These are phyloP conservation scores for Amblyopsis hoosieri DNA, from an alignment of 2,797 vertebrate species.

Conservation along the genomic window DNA sequence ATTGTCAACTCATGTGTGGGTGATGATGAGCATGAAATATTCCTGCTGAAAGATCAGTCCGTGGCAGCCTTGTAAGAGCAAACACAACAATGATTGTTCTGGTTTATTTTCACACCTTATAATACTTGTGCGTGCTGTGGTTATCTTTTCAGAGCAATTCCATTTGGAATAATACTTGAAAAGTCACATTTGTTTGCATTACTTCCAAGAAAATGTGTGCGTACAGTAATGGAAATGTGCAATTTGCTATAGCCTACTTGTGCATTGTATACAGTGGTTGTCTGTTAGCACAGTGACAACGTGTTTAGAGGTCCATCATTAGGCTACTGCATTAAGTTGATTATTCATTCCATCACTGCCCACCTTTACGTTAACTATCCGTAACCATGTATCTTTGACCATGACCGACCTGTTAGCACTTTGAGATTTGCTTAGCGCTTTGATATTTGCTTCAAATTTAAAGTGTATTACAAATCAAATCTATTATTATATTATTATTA, in stretches of 20 bases:
- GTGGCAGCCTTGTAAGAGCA: too few relatives aligned
- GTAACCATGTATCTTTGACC: conserved; percentile 23
- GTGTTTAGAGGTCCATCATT: background rate
- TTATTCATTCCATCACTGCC: conserved; percentile 19
- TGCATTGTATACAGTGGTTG: conserved; percentile 2
- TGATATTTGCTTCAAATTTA: too few relatives aligned
- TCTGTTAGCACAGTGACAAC: conserved; percentile 12
- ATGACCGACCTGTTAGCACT: background rate
- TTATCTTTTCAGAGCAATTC: conserved; percentile 28
- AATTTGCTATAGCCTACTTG: background rate
- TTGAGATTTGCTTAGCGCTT: too few relatives aligned
- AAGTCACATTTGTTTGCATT: conserved; percentile 39
- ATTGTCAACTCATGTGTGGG: too few relatives aligned
- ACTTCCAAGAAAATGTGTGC: background rate
- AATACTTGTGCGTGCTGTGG: conserved; percentile 1
- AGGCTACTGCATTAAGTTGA: conserved; percentile 13
- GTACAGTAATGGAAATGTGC: conserved; percentile 12
- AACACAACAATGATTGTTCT: too few relatives aligned
- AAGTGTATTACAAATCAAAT: too few relatives aligned
- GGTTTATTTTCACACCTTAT: background rate
- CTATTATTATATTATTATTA: too few relatives aligned
- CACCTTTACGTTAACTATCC: conserved; percentile 18
- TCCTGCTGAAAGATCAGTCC: too few relatives aligned
- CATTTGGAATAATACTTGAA: conserved; percentile 23
- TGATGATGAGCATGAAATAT: too few relatives aligned